A percentile compares a stretch with the other conserved stretches of the same genome.
Evolutionary conservation across 2,113 vertebrate species (phyloP).

Genomic region (Tichodroma muraria): DNA sequence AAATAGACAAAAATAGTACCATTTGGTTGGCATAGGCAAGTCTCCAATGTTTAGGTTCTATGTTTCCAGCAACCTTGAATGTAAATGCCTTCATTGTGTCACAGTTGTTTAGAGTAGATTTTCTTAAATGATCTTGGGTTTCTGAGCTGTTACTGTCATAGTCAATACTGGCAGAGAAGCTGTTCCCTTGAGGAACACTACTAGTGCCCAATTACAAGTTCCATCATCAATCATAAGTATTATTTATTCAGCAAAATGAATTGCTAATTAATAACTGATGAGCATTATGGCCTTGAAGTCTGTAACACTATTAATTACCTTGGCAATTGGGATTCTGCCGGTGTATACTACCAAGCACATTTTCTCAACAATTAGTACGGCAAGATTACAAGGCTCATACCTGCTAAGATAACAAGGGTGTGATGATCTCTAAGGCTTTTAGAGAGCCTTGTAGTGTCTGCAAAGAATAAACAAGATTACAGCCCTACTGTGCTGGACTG

Average conservation of each 20-base stretch:
- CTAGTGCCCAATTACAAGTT: conserved; percentile 97
- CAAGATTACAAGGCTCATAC: conserved; percentile 73
- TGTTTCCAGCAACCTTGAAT: conserved; percentile 23
- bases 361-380: conserved; percentile 79
- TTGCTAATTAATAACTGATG: conserved; percentile 99
- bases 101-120: conserved; percentile 65
- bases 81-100: conserved; percentile 57
- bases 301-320: conserved; percentile 95
- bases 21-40: background rate
- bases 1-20: background rate
- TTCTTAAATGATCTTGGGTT: conserved; percentile 58
- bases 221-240: conserved; percentile 99
- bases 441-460: conserved; percentile 47
- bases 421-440: conserved; percentile 54
- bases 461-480: conserved; percentile 36
- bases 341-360: conserved; percentile 79
- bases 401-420: conserved; percentile 68
- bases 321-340: conserved; percentile 83
- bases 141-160: conserved; percentile 77
- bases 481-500: background rate
- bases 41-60: background rate
- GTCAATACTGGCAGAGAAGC: conserved; percentile 84
- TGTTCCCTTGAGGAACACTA: conserved; percentile 83
- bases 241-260: conserved; percentile 99
- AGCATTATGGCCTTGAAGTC: conserved; percentile 97